A percentile compares a stretch with the other conserved stretches of the same genome.
Evolutionary conservation across 2,797 vertebrate species (phyloP).

Genomic region (Graptemys geographica): DNA sequence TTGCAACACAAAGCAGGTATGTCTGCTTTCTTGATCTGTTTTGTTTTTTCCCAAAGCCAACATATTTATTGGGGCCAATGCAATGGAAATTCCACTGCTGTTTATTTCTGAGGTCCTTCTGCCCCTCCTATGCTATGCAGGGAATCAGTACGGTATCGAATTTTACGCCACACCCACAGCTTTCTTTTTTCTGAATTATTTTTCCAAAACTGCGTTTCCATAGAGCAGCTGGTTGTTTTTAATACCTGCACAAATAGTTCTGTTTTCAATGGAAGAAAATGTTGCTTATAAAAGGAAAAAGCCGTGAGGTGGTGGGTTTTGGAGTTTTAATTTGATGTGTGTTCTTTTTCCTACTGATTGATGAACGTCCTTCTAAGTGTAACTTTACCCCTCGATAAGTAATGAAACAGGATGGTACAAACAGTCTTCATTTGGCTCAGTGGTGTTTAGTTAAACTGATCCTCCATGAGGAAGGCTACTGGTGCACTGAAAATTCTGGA

Average conservation of each 20-base stretch:
- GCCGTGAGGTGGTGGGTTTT: conserved; percentile 75
- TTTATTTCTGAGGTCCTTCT: conserved; percentile 70
- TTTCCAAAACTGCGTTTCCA: conserved; percentile 74
- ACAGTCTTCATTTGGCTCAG: conserved; percentile 56
- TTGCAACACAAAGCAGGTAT: conserved; percentile 61
- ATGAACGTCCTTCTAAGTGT: conserved; percentile 77
- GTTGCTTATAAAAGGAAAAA: conserved; percentile 81
- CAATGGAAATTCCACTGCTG: conserved; percentile 78
- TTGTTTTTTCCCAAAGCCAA: conserved; percentile 72
- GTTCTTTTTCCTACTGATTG: conserved; percentile 80
- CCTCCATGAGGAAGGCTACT: conserved; percentile 45
- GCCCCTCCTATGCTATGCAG: conserved; percentile 52
- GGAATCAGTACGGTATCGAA: conserved; percentile 60
- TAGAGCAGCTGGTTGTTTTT: conserved; percentile 82
- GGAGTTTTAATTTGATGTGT: conserved; percentile 79
- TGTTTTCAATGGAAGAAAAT: conserved; percentile 80
- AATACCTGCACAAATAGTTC: conserved; percentile 81
- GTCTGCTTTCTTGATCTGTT: conserved; percentile 72
- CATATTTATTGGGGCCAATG: conserved; percentile 65
- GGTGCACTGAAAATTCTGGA: conserved; percentile 51
- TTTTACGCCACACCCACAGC: conserved; percentile 69
- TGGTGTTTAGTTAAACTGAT: conserved; percentile 56
- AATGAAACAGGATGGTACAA: conserved; percentile 71
- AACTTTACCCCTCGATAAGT: conserved; percentile 78
- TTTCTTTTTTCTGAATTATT: conserved; percentile 52